Evolutionary conservation across 2,797 vertebrate species (phyloP).

Genomic region (Simalia tracyae): DNA sequence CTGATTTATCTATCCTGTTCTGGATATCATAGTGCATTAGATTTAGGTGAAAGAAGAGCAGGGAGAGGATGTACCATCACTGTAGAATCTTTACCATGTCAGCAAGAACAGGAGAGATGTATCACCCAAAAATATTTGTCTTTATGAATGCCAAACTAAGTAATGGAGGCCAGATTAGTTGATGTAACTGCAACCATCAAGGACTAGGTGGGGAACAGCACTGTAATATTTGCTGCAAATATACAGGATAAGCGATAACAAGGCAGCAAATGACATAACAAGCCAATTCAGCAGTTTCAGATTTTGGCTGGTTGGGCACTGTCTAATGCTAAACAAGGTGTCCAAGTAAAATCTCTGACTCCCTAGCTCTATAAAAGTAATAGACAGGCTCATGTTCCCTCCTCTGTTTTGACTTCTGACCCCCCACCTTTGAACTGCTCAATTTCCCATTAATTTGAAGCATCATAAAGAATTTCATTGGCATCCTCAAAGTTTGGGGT

Average conservation of each 20-base stretch:
- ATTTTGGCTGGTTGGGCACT: not conserved
- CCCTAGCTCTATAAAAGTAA: not conserved
- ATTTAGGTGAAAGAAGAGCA: not conserved
- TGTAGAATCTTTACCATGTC: not conserved
- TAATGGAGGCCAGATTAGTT: not conserved
- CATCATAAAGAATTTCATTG: not conserved
- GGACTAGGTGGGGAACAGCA: not conserved
- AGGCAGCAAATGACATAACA: not conserved
- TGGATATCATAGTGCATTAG: not conserved
- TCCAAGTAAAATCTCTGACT: not conserved
- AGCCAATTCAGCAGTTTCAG: not conserved
- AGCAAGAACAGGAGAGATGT: not conserved
- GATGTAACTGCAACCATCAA: not conserved
- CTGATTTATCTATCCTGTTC: not conserved
- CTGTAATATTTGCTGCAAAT: not conserved
- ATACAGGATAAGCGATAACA: not conserved
- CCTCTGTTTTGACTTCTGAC: not conserved
- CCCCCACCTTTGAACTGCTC: not conserved
- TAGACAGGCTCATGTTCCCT: not conserved
- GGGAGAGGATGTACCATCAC: not conserved
- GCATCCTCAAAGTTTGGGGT: not conserved
- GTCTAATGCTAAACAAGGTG: not conserved
- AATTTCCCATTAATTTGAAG: not conserved
- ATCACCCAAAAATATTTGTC: not conserved
- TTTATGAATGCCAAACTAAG: not conserved